Evolutionary conservation across 2,113 vertebrate genomes (phyloP).

Genomic region (Lepidothrix coronata): DNA sequence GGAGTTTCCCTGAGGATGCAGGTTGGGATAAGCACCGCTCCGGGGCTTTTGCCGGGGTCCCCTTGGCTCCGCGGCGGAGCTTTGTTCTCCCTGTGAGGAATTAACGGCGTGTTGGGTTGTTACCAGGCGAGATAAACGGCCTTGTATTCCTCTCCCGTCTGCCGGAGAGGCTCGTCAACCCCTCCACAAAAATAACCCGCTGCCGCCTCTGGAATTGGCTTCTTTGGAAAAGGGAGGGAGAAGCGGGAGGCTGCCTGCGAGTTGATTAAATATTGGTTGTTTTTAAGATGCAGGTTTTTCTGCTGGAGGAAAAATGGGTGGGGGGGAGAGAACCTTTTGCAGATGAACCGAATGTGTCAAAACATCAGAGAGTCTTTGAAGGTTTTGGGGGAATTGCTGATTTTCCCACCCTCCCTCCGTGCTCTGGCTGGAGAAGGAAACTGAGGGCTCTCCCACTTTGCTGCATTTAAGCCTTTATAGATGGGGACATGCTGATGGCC

Average conservation of each 20-base stretch:
- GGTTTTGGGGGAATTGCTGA: neutral
- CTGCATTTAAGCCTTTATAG: neutral
- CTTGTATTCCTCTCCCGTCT: neutral
- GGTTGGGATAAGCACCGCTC: neutral
- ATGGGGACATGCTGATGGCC: neutral
- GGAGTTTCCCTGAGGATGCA: neutral
- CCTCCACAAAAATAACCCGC: neutral
- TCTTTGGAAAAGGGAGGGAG: neutral
- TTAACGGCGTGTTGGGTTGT: neutral
- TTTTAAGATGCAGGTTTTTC: neutral
- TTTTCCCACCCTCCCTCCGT: neutral
- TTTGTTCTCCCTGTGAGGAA: conserved; percentile 51
- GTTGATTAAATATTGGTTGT: neutral
- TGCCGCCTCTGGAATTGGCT: neutral
- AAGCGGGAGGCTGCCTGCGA: neutral
- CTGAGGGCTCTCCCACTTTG: neutral
- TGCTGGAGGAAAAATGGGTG: neutral
- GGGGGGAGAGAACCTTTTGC: fast-evolving
- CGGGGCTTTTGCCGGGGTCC: neutral
- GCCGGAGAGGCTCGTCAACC: neutral
- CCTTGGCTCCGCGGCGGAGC: neutral
- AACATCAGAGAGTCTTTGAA: neutral
- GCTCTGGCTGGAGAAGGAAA: neutral
- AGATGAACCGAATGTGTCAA: conserved; percentile 39
- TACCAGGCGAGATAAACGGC: neutral